Base-by-base conservation (phyloP, 1,140 invertebrate genomes). In the Ips nitidus region DNA sequence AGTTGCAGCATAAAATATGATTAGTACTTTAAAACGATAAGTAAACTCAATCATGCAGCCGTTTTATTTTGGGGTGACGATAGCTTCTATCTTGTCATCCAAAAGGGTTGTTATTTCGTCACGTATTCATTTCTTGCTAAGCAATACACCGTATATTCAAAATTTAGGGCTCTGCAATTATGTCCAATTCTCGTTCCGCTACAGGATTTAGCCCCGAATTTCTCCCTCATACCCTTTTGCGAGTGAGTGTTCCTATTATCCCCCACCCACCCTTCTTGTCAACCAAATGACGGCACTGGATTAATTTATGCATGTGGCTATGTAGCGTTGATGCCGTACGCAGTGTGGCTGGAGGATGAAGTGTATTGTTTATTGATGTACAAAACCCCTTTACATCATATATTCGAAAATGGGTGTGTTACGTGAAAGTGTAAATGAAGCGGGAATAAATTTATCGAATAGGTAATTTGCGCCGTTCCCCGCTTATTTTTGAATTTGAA, bases 331-430 rank as follows among this genome's bases (percentile, higher is more conserved):
- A 68, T 68, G 66, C 45, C 57, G 41, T 68, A 60, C 66, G 66
- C 56, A 68, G 36, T 60, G 47, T 68, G 0, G 22, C 22, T 22
- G 37, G 45, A 60, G 43, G 65, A 47, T 43, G 47, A 40, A 67
- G 57, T 60, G 40, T 68, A 68, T 60, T 68, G 66, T 68, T 68
- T 68, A 68, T 68, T 68, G 57, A 68, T 68, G 57, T 68, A 68
- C 60, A 60, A 68, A 68, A 39, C 57, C 22, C 39, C 60, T 60
- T 60, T 59, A 60, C 57, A 60, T 47, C 40, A 59, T 60, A 60
- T 60, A 68, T 41, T 41, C 41, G 7, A 55, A 68, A 68, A 53
- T 60, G 66, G 42, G 53, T 52, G 59, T 60, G 38, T 60, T 57
- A 60, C 6, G 50, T n/a, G 39, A 3, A 39, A 47, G 53, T 45